These are phyloP conservation scores for Sarcoramphus papa DNA, from an alignment of 2,797 vertebrate species.

Conservation along the genomic window DNA sequence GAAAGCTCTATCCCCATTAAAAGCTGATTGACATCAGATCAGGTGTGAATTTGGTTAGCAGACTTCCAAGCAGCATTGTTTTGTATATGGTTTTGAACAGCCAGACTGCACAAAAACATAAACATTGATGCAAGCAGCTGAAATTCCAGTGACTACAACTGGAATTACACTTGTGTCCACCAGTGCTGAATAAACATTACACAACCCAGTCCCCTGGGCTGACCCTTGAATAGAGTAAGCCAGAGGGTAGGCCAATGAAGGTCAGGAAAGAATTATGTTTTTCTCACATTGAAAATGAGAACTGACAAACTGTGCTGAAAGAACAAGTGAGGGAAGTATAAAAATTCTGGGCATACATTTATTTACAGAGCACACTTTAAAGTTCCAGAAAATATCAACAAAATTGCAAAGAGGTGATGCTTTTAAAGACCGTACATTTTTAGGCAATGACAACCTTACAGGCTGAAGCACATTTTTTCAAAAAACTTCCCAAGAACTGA, in stretches of 20 bases:
- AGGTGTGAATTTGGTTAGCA: fast-evolving
- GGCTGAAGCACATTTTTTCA: not conserved
- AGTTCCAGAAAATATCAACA: constrained; percentile 15
- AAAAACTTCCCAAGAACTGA: not conserved
- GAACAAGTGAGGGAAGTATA: constrained; percentile 36
- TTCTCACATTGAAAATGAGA: not conserved
- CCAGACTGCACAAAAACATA: not conserved
- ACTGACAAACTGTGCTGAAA: constrained; percentile 8
- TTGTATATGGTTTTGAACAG: not conserved
- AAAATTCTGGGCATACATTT: constrained; percentile 16
- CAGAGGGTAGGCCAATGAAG: not conserved
- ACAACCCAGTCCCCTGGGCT: not conserved
- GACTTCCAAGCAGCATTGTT: not conserved
- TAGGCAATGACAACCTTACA: not conserved
- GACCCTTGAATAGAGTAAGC: not conserved
- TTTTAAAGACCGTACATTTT: not conserved
- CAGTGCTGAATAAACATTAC: not conserved
- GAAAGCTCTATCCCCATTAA: not conserved
- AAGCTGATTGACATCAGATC: not conserved
- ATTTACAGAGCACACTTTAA: constrained; percentile 58
- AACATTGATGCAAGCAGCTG: not conserved
- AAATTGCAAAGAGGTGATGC: not conserved
- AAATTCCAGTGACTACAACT: not conserved
- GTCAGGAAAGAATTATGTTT: not conserved
- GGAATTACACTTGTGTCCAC: not conserved